phyloP scores from a whole-genome alignment of 1,140 invertebrate genomes.

The Teleopsis dalmanni region DNA sequence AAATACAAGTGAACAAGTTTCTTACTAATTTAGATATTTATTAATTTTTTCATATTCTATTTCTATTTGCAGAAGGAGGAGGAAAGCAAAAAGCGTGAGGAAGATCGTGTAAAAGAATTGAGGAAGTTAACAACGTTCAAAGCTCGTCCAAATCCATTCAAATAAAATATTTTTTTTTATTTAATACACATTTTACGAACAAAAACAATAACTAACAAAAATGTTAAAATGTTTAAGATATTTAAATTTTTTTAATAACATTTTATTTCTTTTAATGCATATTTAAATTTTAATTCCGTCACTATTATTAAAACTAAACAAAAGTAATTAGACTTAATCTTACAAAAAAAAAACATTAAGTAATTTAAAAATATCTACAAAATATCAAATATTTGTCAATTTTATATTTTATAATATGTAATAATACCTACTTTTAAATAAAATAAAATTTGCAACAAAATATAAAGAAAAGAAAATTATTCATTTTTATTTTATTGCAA shows the following conservation, averaged over 20 bases:
- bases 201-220: background rate
- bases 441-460: background rate
- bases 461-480: background rate
- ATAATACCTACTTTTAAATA: background rate
- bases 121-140: constrained; percentile 38
- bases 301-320: too few species aligned
- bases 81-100: constrained; percentile 29
- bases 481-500: background rate
- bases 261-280: too few species aligned
- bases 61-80: constrained; percentile 38
- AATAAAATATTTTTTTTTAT: constrained; percentile 19
- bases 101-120: constrained; percentile 28
- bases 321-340: too few species aligned
- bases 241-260: too few species aligned
- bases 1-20: too few species aligned
- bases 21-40: background rate
- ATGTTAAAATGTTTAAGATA: background rate
- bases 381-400: background rate
- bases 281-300: too few species aligned
- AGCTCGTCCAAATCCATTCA: constrained; percentile 42
- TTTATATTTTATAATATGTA: background rate
- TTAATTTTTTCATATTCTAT: constrained; percentile 3
- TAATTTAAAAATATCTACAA: background rate
- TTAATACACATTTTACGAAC: background rate
- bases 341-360: background rate